Conservation (phyloP, 2,797 vertebrate genomes). For the Bradypus variegatus region DNA sequence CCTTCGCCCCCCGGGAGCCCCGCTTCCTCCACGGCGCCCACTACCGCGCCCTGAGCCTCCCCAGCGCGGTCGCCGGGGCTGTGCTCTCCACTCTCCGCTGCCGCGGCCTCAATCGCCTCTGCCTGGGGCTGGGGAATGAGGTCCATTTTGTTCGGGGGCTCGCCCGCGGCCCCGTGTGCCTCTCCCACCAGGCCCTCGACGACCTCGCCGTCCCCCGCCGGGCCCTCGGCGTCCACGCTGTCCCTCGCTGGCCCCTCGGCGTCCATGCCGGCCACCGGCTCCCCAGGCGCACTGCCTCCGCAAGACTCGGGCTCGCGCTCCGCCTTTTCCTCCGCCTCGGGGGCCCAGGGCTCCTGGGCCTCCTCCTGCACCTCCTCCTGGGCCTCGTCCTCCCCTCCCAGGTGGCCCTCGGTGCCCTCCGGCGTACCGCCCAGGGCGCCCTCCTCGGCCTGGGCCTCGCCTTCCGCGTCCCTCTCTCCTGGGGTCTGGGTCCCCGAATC, state of each 20-base stretch:
- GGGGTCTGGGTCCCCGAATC: neutral
- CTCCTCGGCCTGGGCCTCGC: neutral
- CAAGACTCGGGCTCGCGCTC: neutral
- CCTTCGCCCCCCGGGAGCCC: neutral
- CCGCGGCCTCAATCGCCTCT: neutral
- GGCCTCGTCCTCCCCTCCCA: neutral
- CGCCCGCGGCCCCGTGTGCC: neutral
- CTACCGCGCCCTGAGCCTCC: neutral
- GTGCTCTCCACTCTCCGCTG: accelerated
- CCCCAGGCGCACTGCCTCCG: neutral
- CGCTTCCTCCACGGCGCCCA: neutral
- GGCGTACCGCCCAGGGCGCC: neutral
- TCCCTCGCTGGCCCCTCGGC: neutral
- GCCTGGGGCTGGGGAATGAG: neutral
- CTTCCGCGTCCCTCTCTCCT: neutral
- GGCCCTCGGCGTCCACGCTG: neutral
- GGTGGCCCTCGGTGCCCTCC: neutral
- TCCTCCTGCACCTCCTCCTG: neutral
- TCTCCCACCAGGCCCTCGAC: neutral
- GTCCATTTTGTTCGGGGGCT: neutral
- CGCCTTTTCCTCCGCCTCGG: neutral
- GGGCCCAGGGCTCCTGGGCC: accelerated
- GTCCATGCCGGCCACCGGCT: neutral
- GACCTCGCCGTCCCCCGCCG: neutral
- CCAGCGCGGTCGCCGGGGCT: neutral